Evolutionary conservation across 2,888 invertebrate species (phyloP), one percentile per base, ranked within the genome.

Genomic region (Sclerodermus sp.): DNA sequence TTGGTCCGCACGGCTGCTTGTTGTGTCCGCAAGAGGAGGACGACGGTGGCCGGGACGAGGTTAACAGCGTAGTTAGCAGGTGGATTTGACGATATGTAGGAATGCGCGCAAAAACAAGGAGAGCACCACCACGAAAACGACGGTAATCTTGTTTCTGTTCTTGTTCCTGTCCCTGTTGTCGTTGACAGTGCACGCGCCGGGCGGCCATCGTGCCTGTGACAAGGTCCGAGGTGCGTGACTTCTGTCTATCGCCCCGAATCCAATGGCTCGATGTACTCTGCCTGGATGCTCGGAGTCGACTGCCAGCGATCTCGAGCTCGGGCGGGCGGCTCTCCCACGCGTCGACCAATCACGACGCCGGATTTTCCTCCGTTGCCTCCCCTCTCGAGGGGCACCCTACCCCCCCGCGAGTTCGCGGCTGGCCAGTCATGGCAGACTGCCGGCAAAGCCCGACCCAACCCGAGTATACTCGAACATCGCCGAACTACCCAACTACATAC

Each of bases 301-400:
- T 73, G 74, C 64, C 70, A 69, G 69, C 64, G 59, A 54, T 64
- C 54, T 62, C 62, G 69, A 67, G 67, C 76, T 76, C 78, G 78
- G 73, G 74, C 76, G 73, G 76, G 69, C 71, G 73, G 72, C 72
- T 73, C 76, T 76, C 75, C 77, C 73, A 71, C 74, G 74, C 73
- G 67, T 52, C 70, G 69, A 73, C 78, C 77, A 77, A 76, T 76
- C 74, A 67, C 68, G 61, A 62, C 61, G 50, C 49, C 59, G 79
- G 74, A 79, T 63, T 47, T 45, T 45, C 16, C 23, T 23, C 10
- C 34, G n/a, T 12, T 4, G 4, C 34, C 34, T 32, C 39, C 30
- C 46, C 41, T 47, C 53, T 53, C 47, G 43, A 49, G 52, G 23
- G 23, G 23, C 8, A 17, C 49, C 46, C 42, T 49, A 49, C 51